Base-by-base conservation (phyloP, 2,113 vertebrate genomes). In the Nanorana parkeri region DNA sequence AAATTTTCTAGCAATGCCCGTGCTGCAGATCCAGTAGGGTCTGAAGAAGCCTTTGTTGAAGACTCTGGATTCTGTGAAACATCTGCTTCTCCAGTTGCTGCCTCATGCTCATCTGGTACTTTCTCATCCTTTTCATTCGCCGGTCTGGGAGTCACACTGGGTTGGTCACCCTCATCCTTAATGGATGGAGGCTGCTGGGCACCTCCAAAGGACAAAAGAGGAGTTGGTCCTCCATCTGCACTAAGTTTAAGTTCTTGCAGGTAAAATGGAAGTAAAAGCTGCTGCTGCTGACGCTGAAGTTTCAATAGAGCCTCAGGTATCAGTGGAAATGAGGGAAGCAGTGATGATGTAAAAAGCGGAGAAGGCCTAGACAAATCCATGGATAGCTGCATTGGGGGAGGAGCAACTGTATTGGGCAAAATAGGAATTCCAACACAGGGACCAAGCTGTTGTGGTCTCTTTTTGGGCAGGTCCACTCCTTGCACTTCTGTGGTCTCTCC, bases 1-100 rank as follows among this genome's bases (percentile, higher is more conserved):
- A 92, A 90, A 74, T 91, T 91, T 80, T 90, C 91, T 15, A 92
- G 84, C 16, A 92, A 88, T 58, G 89, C 87, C 71, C 88, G 88
- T 72, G 91, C 90, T 10, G 91, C 90, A 0, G 89, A 89, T 17
- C 87, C 84, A 55, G 90, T 85, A 0, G 84, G 87, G 55, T 90
- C 90, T 0, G 20, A 87, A 71, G 86, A 84, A 36, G 16, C 66
- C 28, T 68, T 77, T 63, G 63, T 54, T 58, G 55, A 20, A 58
- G 51, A 17, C 15, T 74, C 69, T 76, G 71, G 54, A 76, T 83
- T 76, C 52, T 68, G 71, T 51, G 68, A 68, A 16, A 5, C 54
- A 68, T 41, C 71, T 29, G 80, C 47, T 23, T 83, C 80, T 23
- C 71, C 80, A n/a, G 80, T 76, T 29, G 80, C 80, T 29, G 71